Evolutionary conservation across 2,888 invertebrate genomes (phyloP).

Genomic region (Norana najaformis): DNA sequence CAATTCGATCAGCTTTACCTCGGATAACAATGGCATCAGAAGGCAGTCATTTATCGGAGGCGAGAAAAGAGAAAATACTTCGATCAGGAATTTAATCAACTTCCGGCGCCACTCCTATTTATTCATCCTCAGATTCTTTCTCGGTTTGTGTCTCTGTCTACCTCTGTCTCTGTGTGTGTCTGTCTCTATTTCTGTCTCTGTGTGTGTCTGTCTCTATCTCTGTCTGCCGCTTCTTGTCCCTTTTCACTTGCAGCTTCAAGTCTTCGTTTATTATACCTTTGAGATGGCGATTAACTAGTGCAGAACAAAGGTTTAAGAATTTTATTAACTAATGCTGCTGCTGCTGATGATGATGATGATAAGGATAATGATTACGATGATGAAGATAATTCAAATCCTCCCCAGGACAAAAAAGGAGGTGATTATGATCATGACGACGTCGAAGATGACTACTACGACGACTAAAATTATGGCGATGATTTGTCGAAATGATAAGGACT

Average conservation of each 20-base stretch:
- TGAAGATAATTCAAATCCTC: too few relatives aligned
- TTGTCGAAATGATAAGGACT: too few relatives aligned
- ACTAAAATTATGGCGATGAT: too few relatives aligned
- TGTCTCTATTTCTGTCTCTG: neutral
- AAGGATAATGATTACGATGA: too few relatives aligned
- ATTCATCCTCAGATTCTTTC: neutral
- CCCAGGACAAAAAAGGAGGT: too few relatives aligned
- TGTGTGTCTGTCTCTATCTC: neutral
- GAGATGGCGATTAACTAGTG: neutral
- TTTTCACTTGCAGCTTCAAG: neutral
- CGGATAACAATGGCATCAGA: neutral
- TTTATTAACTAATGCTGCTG: neutral
- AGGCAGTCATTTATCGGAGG: neutral
- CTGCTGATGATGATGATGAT: neutral
- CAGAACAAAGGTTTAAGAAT: neutral
- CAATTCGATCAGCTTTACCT: neutral
- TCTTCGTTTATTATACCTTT: neutral
- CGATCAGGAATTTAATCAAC: constrained; percentile 2
- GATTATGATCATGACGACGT: too few relatives aligned
- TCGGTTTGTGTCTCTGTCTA: too few relatives aligned
- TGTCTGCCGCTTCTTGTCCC: neutral
- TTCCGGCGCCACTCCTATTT: neutral
- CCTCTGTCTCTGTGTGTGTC: neutral
- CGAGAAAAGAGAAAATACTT: neutral
- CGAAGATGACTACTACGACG: too few relatives aligned